Base-by-base conservation (phyloP, 2,888 invertebrate species). In the Thalpophila matura region DNA sequence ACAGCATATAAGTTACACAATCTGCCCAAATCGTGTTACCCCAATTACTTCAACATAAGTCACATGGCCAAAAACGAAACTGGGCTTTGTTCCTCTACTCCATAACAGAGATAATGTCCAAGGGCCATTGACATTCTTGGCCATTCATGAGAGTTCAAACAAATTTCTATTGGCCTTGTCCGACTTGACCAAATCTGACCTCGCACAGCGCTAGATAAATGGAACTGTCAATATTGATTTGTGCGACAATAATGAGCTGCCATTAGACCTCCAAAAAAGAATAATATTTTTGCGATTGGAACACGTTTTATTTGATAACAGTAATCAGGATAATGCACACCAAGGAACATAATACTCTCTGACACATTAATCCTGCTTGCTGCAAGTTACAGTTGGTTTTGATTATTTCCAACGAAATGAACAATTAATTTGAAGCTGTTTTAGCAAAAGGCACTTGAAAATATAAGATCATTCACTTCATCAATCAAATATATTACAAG, bases 181-280 rank as follows among this genome's bases (percentile, higher is more conserved):
- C 85, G 79, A 80, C 57, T 83, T 85, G 63, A 79, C 77, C 77
- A 79, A 80, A 77, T 82, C 62, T 81, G 80, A 82, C 88, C 83
- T 86, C 84, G 80, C 47, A 38, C 56, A 47, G 61, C 58, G 10
- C 59, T 64, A 50, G 59, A 74, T 80, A 79, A 77, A 69, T 70
- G 31, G 55, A 79, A 82, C 78, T 77, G 79, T 64, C 70, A 81
- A 81, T 77, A 62, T 70, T 65, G 53, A 76, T 64, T 65, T 65
- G 9, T 68, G 55, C 53, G 47, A 33, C 9, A 31, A 51, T 40
- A 35, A 40, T 51, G 26, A 22, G 18, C 56, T 53, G 1, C 16
- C 7, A 16, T 31, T 31, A 33, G 26, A 42, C 50, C 43, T 50
- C 6, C 1, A 35, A 43, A 55, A 54, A 35, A 50, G 1, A 7